phyloP scores from a whole-genome alignment of 2,888 invertebrate species.

The Drosophila acutilabella region DNA sequence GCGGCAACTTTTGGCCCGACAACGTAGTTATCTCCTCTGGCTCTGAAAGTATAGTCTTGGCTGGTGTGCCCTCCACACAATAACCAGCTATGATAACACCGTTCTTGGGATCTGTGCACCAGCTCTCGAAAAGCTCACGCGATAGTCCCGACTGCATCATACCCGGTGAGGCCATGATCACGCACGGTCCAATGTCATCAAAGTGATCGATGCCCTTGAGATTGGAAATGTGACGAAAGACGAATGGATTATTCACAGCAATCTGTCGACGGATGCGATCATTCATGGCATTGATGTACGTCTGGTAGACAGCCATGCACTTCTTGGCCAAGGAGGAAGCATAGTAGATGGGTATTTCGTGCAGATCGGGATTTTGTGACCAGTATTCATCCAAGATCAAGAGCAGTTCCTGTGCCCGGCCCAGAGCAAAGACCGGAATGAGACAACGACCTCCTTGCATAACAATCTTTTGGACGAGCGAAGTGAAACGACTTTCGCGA shows the following conservation, averaged over 20 bases:
- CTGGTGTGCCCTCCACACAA: slow-evolving; percentile 95
- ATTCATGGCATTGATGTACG: slow-evolving; percentile 99
- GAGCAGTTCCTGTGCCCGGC: slow-evolving; percentile 97
- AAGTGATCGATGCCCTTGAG: slow-evolving; percentile 98
- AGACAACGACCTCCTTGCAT: slow-evolving; percentile 98
- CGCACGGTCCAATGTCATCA: slow-evolving; percentile 99
- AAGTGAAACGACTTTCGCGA: slow-evolving; percentile 96
- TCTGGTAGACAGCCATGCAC: slow-evolving; percentile 99
- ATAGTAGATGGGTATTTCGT: slow-evolving; percentile 99
- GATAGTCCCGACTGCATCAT: slow-evolving; percentile 99
- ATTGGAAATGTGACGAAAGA: slow-evolving; percentile 98
- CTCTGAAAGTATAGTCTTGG: slow-evolving; percentile 97
- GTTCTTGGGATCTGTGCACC: slow-evolving; percentile 99
- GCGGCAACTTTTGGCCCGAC: slow-evolving; percentile 97
- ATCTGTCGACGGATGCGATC: slow-evolving; percentile 98
- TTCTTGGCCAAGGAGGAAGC: slow-evolving; percentile 99
- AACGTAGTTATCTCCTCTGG: slow-evolving; percentile 98
- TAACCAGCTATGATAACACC: slow-evolving; percentile 99
- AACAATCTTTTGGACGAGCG: slow-evolving; percentile 97
- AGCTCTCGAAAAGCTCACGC: slow-evolving; percentile 98
- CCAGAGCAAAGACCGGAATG: slow-evolving; percentile 99
- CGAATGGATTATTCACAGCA: slow-evolving; percentile 99
- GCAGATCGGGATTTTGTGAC: slow-evolving; percentile 92
- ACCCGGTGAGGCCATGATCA: slow-evolving; percentile 99
- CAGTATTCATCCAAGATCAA: slow-evolving; percentile 99